These are phyloP conservation scores for Bhutanitis thaidina DNA, from an alignment of 2,888 invertebrate genomes.

Conservation along the genomic window DNA sequence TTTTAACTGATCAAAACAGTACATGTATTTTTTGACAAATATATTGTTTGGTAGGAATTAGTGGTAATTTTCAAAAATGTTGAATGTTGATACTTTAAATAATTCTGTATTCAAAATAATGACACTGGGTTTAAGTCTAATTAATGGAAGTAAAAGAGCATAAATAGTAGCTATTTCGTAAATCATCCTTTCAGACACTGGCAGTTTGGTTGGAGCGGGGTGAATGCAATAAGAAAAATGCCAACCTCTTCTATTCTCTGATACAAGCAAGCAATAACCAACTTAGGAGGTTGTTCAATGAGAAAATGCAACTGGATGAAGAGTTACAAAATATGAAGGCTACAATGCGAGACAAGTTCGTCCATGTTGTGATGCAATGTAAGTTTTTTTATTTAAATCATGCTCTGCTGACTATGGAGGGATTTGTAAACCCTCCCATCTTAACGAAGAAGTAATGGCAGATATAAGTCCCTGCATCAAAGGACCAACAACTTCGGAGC, in stretches of 20 bases:
- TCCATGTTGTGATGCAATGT: slow-evolving; percentile 93
- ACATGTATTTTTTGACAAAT: too few species aligned
- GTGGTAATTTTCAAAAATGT: too few species aligned
- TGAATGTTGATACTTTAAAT: too few species aligned
- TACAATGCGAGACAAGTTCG: slow-evolving; percentile 89
- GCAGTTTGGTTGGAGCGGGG: slow-evolving; percentile 95
- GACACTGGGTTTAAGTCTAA: too few species aligned
- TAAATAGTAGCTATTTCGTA: neutral
- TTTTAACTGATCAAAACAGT: neutral
- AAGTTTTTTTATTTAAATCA: slow-evolving; percentile 79
- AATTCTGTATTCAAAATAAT: too few species aligned
- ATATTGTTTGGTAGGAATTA: too few species aligned
- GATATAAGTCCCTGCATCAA: neutral
- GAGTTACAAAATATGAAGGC: slow-evolving; percentile 90
- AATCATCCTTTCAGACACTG: slow-evolving; percentile 78
- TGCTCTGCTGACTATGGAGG: neutral
- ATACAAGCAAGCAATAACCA: slow-evolving; percentile 96
- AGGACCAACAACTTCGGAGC: neutral
- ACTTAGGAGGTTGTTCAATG: slow-evolving; percentile 89
- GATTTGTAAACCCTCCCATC: too few species aligned
- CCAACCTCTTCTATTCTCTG: slow-evolving; percentile 94
- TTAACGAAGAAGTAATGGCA: neutral
- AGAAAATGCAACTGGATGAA: slow-evolving; percentile 91
- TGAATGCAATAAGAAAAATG: slow-evolving; percentile 93
- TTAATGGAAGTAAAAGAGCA: too few species aligned